Evolutionary conservation across 1,140 invertebrate genomes (phyloP), one percentile per base, ranked within the genome.

Genomic region (Trichonephila clavipes): DNA sequence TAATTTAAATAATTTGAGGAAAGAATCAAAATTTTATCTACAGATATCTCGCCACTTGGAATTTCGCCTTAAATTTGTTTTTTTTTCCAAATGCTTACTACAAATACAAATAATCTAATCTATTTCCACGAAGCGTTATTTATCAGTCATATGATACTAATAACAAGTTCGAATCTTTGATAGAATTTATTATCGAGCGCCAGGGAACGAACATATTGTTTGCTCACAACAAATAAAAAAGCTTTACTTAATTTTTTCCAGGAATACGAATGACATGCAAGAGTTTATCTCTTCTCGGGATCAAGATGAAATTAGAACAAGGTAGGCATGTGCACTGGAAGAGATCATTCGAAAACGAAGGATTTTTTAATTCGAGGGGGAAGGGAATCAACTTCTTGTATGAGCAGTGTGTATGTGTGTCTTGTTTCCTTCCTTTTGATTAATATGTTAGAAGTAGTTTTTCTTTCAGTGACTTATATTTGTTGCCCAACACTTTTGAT

Each of bases 141-240:
- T 69, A 69, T 69, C 66, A 69, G 24, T n/a, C 10, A 24, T 69
- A 69, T 24, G 66, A 69, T 69, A 69, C 8, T 24, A 24, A 24
- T 69, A 62, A 24, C 24, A 69, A 69, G 24, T 69, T 28, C 24
- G 66, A 69, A 24, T 69, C 66, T 24, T n/a, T 24, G 66, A 51
- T 51, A 51, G 21, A 69, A 69, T 69, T n/a, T 8, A 69, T 12
- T 69, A 69, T 69, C 66, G n/a, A 24, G n/a, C 66, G 21, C 66
- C n/a, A n/a, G 66, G 66, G 66, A 69, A 69, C 66, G 66, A 69
- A 69, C 66, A 69, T 69, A 69, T 69, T 69, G 66, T 69, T 69
- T 69, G 66, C n/a, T 24, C 24, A 24, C 66, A 24, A n/a, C 8
- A 69, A 69, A 69, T 12, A 28, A 69, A 28, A 69, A 66, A 24